phyloP scores from a whole-genome alignment of 2,888 invertebrate species.

The Drosophila diplacantha region DNA sequence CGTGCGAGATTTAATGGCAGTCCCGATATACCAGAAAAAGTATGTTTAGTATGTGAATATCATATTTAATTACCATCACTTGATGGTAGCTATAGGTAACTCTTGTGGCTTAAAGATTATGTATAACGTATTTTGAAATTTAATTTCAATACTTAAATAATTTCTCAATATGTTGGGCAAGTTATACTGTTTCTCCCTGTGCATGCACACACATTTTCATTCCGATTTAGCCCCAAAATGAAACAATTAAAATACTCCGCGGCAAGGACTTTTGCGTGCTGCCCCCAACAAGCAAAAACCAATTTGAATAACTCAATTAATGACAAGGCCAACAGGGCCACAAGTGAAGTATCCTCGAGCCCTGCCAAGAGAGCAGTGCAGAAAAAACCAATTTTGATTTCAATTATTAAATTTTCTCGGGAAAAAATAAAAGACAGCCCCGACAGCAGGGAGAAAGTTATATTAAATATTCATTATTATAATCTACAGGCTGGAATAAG shows the following conservation, averaged over 20 bases:
- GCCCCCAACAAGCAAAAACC: conserved; percentile 33
- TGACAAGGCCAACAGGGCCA: conserved; percentile 34
- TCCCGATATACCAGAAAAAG: not conserved
- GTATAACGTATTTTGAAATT: not conserved
- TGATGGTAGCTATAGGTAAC: no score
- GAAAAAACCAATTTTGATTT: conserved; percentile 39
- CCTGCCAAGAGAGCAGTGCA: conserved; percentile 19
- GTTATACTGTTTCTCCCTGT: not conserved
- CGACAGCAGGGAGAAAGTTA: conserved; percentile 37
- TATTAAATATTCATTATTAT: conserved; percentile 68
- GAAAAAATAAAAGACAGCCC: conserved; percentile 14
- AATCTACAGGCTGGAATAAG: conserved; percentile 53
- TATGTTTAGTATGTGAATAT: not conserved
- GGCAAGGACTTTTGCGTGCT: conserved; percentile 26
- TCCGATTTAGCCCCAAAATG: conserved; percentile 37
- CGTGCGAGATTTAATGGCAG: conserved; percentile 37
- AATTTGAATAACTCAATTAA: conserved; percentile 55
- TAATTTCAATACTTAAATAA: not conserved
- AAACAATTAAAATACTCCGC: conserved; percentile 54
- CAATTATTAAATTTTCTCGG: conserved; percentile 42
- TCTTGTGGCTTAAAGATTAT: not conserved
- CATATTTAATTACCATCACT: no score
- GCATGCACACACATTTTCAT: conserved; percentile 1
- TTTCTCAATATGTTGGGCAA: not conserved
- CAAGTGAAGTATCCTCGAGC: conserved; percentile 23